A percentile compares a stretch with the other conserved stretches of the same genome.
These are phyloP conservation scores for Scelioninae gen. 2 DNA, from an alignment of 2,888 invertebrate species.

Conservation along the genomic window DNA sequence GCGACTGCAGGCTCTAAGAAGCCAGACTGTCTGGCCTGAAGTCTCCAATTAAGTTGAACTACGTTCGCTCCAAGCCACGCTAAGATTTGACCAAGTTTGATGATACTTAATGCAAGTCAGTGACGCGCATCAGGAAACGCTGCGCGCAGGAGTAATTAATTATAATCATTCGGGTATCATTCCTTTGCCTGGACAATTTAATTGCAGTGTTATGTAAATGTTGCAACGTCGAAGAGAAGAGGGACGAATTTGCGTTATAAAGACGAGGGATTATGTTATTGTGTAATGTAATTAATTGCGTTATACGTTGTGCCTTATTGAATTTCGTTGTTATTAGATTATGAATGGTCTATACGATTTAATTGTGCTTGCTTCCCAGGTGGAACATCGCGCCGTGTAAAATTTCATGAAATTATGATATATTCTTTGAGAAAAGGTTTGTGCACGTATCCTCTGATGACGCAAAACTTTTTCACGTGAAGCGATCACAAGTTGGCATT, in stretches of 20 bases:
- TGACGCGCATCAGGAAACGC: constrained; percentile 1
- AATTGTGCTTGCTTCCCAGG: too few species aligned
- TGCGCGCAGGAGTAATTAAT: constrained; percentile 34
- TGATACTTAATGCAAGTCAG: constrained; percentile 34
- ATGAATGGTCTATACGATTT: background rate
- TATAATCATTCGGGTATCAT: constrained; percentile 27
- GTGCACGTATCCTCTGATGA: too few species aligned
- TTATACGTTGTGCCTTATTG: constrained; percentile 1
- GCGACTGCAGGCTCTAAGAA: constrained; percentile 25
- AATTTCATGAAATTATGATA: too few species aligned
- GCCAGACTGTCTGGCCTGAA: constrained; percentile 22
- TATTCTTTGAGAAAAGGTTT: too few species aligned
- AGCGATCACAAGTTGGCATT: too few species aligned
- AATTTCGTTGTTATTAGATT: constrained; percentile 3
- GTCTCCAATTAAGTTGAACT: constrained; percentile 46
- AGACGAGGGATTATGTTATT: background rate
- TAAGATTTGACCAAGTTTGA: constrained; percentile 47
- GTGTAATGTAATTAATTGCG: constrained; percentile 4
- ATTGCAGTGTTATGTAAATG: constrained; percentile 8
- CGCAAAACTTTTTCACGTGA: too few species aligned
- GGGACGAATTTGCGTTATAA: background rate
- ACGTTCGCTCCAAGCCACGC: constrained; percentile 16
- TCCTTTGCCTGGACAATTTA: constrained; percentile 9
- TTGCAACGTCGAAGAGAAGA: background rate
- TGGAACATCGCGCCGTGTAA: too few species aligned